phyloP scores from a whole-genome alignment of 2,888 invertebrate species.

The Halocaridina rubra region DNA sequence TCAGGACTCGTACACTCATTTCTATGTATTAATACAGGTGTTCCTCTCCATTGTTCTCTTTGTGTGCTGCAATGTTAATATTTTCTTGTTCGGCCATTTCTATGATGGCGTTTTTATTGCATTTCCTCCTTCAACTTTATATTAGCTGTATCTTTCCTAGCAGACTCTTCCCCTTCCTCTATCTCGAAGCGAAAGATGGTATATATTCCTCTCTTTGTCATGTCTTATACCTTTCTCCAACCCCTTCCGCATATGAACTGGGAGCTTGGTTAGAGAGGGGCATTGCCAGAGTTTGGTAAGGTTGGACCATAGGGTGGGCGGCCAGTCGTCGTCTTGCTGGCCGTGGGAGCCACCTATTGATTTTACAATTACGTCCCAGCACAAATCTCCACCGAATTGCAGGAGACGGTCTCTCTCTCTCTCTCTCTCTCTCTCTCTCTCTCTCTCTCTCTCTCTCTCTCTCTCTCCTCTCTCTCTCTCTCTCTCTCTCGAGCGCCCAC shows the following conservation, averaged over 20 bases:
- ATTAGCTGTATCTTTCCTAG: no score
- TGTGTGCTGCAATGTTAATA: no score
- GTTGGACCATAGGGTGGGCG: not conserved
- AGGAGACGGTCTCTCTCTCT: not conserved
- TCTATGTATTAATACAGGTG: no score
- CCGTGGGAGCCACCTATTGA: constrained; percentile 22
- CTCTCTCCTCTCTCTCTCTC: not conserved
- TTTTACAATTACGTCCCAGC: constrained; percentile 40
- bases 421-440: constrained; percentile 2
- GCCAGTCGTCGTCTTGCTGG: constrained; percentile 17
- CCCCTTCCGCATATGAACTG: not conserved
- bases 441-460: constrained; percentile 14
- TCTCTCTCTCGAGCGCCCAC: no score
- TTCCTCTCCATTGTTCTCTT: no score
- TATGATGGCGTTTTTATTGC: no score
- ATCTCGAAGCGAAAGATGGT: no score
- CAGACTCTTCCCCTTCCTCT: no score
- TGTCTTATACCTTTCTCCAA: not conserved
- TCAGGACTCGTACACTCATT: no score
- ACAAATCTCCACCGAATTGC: constrained; percentile 18
- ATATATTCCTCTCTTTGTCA: not conserved
- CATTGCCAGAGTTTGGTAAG: not conserved
- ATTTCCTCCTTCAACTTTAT: no score
- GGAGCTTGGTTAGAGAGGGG: not conserved
- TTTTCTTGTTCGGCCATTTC: no score